phyloP scores from a whole-genome alignment of 1,140 invertebrate genomes.

The Drosophila ambigua region DNA sequence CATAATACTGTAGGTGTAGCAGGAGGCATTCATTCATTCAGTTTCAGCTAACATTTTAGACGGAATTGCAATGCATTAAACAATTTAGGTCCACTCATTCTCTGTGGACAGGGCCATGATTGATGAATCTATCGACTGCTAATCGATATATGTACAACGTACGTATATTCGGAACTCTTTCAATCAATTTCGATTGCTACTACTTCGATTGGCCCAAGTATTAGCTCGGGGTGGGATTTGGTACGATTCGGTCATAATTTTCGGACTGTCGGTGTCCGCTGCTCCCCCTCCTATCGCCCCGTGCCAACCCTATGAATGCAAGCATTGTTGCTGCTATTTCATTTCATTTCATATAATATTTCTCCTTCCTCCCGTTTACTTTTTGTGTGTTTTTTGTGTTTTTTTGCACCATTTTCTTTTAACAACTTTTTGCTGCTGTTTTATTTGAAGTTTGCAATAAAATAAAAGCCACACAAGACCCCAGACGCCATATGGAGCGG shows the following conservation, averaged over 20 bases:
- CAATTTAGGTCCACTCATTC: constrained; percentile 40
- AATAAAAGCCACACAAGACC: constrained; percentile 58
- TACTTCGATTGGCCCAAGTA: constrained; percentile 30
- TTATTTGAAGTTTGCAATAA: constrained; percentile 62
- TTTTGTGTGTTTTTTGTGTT: background rate
- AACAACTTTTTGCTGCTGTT: constrained; percentile 50
- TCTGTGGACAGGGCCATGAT: constrained; percentile 15
- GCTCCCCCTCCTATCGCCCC: too few relatives aligned
- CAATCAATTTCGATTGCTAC: constrained; percentile 28
- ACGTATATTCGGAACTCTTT: background rate
- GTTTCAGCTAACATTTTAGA: constrained; percentile 23
- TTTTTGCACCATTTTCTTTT: constrained; percentile 33
- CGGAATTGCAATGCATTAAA: background rate
- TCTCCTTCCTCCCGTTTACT: constrained; percentile 12
- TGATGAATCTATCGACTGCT: constrained; percentile 35
- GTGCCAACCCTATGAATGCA: background rate
- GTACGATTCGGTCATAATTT: too few relatives aligned
- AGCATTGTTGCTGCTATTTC: constrained; percentile 29
- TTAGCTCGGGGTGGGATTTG: too few relatives aligned
- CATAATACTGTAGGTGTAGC: too few relatives aligned
- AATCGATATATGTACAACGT: constrained; percentile 16
- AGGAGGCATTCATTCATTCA: too few relatives aligned
- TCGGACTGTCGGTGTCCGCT: too few relatives aligned
- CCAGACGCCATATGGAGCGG: constrained; percentile 25
- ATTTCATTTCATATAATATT: constrained; percentile 49